These are phyloP conservation scores for Phylloscopus collybita DNA, from an alignment of 2,797 vertebrate genomes.

Conservation along the genomic window DNA sequence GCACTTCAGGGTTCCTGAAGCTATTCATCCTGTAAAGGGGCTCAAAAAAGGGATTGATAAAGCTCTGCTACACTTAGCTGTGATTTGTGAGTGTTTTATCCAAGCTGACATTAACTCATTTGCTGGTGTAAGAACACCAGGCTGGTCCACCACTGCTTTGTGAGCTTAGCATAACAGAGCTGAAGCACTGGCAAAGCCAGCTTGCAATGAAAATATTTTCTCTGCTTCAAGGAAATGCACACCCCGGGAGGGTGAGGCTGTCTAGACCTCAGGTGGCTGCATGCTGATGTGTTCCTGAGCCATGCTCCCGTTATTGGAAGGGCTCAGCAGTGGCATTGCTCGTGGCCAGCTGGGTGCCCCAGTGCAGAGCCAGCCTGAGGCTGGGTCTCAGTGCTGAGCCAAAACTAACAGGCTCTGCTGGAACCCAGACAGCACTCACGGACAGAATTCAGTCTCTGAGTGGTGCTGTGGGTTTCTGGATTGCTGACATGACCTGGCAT, in stretches of 20 bases:
- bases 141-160: background rate
- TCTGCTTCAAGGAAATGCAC: background rate
- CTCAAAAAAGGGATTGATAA: background rate
- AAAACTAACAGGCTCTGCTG: background rate
- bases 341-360: background rate
- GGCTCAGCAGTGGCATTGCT: background rate
- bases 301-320: rapidly evolving
- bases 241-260: background rate
- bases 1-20: background rate
- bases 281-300: background rate
- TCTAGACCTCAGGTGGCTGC: slow-evolving; percentile 30
- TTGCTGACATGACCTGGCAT: background rate
- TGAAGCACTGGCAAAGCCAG: background rate
- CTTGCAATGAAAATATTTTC: background rate
- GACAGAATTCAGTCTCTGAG: background rate
- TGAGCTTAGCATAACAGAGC: background rate
- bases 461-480: background rate
- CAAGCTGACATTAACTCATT: background rate
- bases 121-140: background rate
- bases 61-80: background rate
- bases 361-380: background rate
- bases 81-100: background rate
- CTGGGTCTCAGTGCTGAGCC: background rate
- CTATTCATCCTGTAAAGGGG: background rate
- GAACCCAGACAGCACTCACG: background rate